A percentile compares a stretch with the other conserved stretches of the same genome.
Conservation (phyloP, 2,888 invertebrate genomes). For the Mythimna impura region DNA sequence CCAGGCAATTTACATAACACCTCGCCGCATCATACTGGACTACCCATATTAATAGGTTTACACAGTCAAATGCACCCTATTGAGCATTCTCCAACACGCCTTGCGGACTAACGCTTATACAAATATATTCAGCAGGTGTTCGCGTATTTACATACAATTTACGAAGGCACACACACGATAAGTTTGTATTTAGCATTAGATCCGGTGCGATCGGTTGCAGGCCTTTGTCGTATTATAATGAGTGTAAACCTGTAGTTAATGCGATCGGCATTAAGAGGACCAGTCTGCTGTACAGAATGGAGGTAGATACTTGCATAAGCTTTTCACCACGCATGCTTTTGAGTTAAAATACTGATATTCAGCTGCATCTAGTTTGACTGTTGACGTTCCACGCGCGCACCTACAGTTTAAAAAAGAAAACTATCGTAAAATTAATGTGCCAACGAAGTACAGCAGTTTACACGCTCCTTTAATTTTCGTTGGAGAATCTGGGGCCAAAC, state of each 20-base stretch:
- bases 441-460: background rate
- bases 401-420: too few species aligned
- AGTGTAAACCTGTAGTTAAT: constrained; percentile 19
- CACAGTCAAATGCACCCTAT: constrained; percentile 85
- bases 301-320: constrained; percentile 20
- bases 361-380: too few species aligned
- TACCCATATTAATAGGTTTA: constrained; percentile 87
- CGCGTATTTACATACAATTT: constrained; percentile 89
- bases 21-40: constrained; percentile 77
- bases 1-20: constrained; percentile 79
- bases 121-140: constrained; percentile 90
- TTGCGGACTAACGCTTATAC: constrained; percentile 78
- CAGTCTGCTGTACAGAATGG: constrained; percentile 3
- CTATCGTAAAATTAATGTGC: too few species aligned
- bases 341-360: background rate
- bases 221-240: constrained; percentile 53
- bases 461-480: background rate
- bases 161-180: constrained; percentile 81
- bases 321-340: background rate
- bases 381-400: too few species aligned
- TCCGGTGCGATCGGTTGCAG: constrained; percentile 79
- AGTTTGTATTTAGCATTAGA: constrained; percentile 80
- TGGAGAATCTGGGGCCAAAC: background rate
- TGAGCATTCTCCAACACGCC: constrained; percentile 84
- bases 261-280: constrained; percentile 17